A percentile compares a stretch with the other conserved stretches of the same genome.
These are phyloP conservation scores for Pantherophis alleghaniensis DNA, from an alignment of 2,797 vertebrate species.

Conservation along the genomic window DNA sequence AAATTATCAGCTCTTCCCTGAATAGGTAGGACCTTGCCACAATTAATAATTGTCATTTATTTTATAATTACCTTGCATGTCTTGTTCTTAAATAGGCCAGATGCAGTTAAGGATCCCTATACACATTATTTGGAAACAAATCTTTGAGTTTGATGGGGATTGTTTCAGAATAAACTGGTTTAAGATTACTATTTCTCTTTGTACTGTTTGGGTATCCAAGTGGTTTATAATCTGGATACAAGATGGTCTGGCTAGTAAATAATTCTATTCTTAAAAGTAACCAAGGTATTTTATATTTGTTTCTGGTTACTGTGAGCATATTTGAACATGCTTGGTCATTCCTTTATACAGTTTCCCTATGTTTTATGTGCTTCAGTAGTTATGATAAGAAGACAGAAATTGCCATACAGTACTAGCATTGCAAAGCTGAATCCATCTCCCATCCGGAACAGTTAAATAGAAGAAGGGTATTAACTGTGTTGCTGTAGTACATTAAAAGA, in stretches of 20 bases:
- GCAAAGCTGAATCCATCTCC: not conserved
- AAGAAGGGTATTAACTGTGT: not conserved
- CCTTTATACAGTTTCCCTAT: constrained; percentile 44
- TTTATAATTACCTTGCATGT: constrained; percentile 54
- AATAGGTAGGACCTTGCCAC: constrained; percentile 41
- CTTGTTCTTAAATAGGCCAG: constrained; percentile 53
- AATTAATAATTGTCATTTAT: constrained; percentile 54
- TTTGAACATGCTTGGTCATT: constrained; percentile 60
- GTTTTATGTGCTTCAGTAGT: constrained; percentile 54
- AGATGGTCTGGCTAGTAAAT: constrained; percentile 46
- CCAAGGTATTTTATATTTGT: constrained; percentile 48
- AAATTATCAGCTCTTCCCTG: constrained; percentile 40
- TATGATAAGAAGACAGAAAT: constrained; percentile 1
- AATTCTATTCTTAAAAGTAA: constrained; percentile 45
- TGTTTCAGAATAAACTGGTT: not conserved
- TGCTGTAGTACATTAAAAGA: not conserved
- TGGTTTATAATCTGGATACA: constrained; percentile 43
- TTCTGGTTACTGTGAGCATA: not conserved
- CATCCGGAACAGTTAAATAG: not conserved
- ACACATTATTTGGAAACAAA: not conserved
- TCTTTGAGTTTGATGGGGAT: not conserved
- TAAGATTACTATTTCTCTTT: not conserved
- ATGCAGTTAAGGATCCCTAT: constrained; percentile 54
- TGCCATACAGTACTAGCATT: constrained; percentile 11
- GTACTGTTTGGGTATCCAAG: constrained; percentile 62